These are phyloP conservation scores for Brachyrhaphis roseni DNA, from an alignment of 2,797 vertebrate species.

Conservation along the genomic window DNA sequence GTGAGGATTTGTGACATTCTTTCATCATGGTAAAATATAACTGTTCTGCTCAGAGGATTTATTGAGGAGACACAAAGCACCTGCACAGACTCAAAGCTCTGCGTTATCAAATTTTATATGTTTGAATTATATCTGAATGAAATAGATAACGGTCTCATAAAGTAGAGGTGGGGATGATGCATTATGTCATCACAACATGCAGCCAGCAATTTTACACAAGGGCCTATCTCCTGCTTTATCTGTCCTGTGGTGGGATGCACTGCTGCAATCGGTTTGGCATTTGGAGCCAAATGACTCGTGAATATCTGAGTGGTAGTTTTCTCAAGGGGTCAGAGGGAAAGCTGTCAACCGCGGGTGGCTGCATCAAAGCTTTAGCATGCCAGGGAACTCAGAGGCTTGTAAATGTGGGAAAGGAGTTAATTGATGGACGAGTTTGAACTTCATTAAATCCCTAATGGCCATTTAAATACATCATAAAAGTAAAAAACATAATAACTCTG, in stretches of 20 bases:
- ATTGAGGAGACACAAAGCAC: conserved; percentile 42
- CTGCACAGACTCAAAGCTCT: conserved; percentile 61
- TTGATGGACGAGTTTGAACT: conserved; percentile 1
- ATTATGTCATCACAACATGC: conserved; percentile 67
- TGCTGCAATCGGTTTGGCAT: conserved; percentile 59
- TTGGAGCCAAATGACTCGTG: conserved; percentile 65
- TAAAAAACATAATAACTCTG: background rate
- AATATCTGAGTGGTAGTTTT: conserved; percentile 43
- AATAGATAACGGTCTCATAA: conserved; percentile 66
- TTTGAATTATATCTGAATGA: conserved; percentile 65
- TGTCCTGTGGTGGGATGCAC: conserved; percentile 52
- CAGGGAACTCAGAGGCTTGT: conserved; percentile 22
- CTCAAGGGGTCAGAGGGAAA: conserved; percentile 29
- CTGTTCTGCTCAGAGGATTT: conserved; percentile 44
- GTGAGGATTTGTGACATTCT: conserved; percentile 26
- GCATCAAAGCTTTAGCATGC: conserved; percentile 24
- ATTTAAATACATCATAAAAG: background rate
- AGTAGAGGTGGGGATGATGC: conserved; percentile 64
- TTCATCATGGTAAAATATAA: conserved; percentile 29
- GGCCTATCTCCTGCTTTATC: conserved; percentile 57
- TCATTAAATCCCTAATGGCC: background rate
- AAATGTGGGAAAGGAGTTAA: conserved; percentile 14
- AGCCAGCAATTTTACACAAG: conserved; percentile 61
- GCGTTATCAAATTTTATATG: conserved; percentile 67
- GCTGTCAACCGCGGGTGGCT: conserved; percentile 13